Evolutionary conservation across 2,888 invertebrate species (phyloP).

Genomic region (Drosophila percnosoma): DNA sequence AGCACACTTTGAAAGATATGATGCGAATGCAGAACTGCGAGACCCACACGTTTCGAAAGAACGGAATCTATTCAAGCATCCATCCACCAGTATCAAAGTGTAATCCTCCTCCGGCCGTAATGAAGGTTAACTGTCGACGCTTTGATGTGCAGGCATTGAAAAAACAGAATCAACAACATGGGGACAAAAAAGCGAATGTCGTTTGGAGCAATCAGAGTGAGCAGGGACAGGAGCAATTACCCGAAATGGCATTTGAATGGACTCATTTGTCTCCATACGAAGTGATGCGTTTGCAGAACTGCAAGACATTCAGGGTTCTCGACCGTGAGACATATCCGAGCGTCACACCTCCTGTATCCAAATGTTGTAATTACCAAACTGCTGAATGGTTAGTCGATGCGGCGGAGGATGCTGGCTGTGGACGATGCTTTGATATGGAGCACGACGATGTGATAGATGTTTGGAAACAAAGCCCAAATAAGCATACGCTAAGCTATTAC

Average conservation of each 20-base stretch:
- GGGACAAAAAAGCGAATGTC: background rate
- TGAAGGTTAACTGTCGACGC: slow-evolving; percentile 14
- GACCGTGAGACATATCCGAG: slow-evolving; percentile 47
- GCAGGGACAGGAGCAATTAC: background rate
- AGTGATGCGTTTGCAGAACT: slow-evolving; percentile 49
- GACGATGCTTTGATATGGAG: slow-evolving; percentile 20
- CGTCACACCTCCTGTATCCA: slow-evolving; percentile 44
- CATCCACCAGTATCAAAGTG: slow-evolving; percentile 30
- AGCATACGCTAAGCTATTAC: slow-evolving; percentile 46
- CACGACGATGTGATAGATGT: slow-evolving; percentile 50
- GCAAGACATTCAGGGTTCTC: slow-evolving; percentile 25
- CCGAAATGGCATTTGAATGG: slow-evolving; percentile 10
- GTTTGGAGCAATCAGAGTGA: background rate
- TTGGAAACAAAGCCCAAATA: slow-evolving; percentile 48
- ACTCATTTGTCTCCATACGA: slow-evolving; percentile 25
- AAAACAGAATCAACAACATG: no score
- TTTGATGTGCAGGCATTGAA: background rate
- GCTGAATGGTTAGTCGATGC: slow-evolving; percentile 25
- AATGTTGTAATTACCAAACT: slow-evolving; percentile 32
- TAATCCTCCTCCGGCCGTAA: background rate
- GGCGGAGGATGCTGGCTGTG: slow-evolving; percentile 22
- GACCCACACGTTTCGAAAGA: background rate
- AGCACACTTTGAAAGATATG: slow-evolving; percentile 24
- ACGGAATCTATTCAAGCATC: slow-evolving; percentile 34
- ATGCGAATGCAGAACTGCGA: slow-evolving; percentile 30